phyloP scores from a whole-genome alignment of 2,113 vertebrate genomes.

The Puntigrus tetrazona region DNA sequence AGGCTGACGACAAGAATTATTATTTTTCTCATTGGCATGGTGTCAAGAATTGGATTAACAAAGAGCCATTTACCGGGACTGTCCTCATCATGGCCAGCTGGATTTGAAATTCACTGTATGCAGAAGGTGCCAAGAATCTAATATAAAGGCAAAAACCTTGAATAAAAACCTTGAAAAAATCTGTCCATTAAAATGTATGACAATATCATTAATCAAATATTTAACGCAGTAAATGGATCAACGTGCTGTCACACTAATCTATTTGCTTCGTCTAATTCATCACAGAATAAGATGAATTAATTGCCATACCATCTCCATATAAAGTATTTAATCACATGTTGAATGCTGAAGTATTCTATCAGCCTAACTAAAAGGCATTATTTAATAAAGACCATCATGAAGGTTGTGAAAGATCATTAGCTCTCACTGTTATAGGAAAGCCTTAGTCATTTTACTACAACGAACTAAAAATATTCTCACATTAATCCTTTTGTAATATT shows the following conservation, averaged over 20 bases:
- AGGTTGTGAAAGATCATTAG: constrained; percentile 18
- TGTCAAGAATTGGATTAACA: constrained; percentile 47
- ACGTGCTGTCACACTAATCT: background rate
- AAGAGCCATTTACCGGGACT: constrained; percentile 41
- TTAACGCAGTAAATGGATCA: background rate
- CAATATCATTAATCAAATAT: constrained; percentile 28
- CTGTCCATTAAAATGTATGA: background rate
- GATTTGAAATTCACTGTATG: background rate
- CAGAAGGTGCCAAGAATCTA: background rate
- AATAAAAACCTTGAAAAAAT: background rate
- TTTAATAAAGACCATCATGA: constrained; percentile 9
- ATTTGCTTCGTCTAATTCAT: background rate
- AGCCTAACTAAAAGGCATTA: background rate
- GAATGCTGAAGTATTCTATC: constrained; percentile 3
- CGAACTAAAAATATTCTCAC: background rate
- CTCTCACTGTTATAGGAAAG: background rate
- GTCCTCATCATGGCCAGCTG: constrained; percentile 19
- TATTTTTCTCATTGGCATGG: constrained; percentile 54
- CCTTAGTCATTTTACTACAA: constrained; percentile 18
- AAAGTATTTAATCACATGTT: background rate
- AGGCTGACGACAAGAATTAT: constrained; percentile 56
- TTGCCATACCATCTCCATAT: background rate
- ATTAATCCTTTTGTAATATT: background rate
- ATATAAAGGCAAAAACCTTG: background rate
- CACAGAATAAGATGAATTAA: background rate